Conservation (phyloP, 2,797 vertebrate genomes). For the Melanotaenia parkinsoni region DNA sequence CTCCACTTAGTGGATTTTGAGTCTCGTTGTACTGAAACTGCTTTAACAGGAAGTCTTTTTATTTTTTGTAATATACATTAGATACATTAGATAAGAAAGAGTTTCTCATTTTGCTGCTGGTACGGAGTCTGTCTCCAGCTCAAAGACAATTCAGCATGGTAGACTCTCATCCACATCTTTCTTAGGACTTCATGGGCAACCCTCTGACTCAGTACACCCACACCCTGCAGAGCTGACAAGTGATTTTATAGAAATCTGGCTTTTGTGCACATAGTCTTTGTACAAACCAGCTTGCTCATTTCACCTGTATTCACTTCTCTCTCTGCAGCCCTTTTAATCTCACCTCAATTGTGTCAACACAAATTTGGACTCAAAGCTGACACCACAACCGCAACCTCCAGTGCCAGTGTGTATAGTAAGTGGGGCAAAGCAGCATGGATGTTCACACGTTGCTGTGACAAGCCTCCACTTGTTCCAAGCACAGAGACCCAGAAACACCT, state of each 20-base stretch:
- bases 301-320: background rate
- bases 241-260: slow-evolving; percentile 30
- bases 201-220: slow-evolving; percentile 58
- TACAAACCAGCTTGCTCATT: slow-evolving; percentile 15
- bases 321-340: background rate
- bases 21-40: too few relatives aligned
- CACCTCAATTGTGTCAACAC: slow-evolving; percentile 16
- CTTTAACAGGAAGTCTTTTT: background rate
- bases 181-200: slow-evolving; percentile 44
- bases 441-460: slow-evolving; percentile 34
- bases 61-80: too few relatives aligned
- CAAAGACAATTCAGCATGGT: slow-evolving; percentile 2
- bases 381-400: slow-evolving; percentile 16
- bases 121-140: background rate
- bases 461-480: slow-evolving; percentile 36
- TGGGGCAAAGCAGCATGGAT: slow-evolving; percentile 13
- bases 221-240: slow-evolving; percentile 34
- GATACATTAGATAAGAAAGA: background rate
- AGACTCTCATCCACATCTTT: slow-evolving; percentile 26
- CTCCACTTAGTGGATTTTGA: background rate
- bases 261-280: slow-evolving; percentile 13
- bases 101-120: background rate
- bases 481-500: slow-evolving; percentile 38
- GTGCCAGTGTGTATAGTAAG: slow-evolving; percentile 1
- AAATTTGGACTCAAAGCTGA: background rate